Conservation (phyloP, 2,113 vertebrate genomes). For the Canis aureus region DNA sequence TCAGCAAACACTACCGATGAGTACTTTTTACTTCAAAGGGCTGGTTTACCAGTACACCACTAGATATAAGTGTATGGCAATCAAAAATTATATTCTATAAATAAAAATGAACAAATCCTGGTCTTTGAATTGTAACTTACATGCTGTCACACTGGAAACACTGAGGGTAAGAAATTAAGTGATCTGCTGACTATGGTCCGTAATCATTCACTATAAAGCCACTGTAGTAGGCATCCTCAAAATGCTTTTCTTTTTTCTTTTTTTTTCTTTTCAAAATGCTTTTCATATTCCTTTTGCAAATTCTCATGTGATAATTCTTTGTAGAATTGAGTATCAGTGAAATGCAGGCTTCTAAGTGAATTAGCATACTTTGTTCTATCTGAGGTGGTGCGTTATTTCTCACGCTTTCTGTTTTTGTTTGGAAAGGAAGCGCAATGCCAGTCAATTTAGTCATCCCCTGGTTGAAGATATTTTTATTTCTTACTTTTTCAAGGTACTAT, state of each 20-base stretch:
- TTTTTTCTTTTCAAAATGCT: neutral
- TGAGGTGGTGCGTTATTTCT: neutral
- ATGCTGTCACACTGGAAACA: neutral
- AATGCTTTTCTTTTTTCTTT: neutral
- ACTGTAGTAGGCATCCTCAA: neutral
- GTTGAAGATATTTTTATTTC: neutral
- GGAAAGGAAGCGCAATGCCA: neutral
- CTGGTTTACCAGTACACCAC: neutral
- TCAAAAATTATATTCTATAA: neutral
- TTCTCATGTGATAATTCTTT: neutral
- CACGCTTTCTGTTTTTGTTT: neutral
- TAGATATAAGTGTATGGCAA: neutral
- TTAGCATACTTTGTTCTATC: neutral
- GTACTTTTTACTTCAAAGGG: neutral
- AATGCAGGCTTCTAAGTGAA: neutral
- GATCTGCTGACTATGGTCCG: neutral
- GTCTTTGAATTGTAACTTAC: neutral
- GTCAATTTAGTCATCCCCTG: neutral
- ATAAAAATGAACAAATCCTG: neutral
- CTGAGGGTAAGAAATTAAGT: neutral
- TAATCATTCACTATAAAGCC: neutral
- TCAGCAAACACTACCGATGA: neutral
- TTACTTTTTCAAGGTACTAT: neutral
- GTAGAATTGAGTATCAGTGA: neutral
- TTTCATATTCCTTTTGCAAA: neutral